A percentile compares a stretch with the other conserved stretches of the same genome.
phyloP scores from a whole-genome alignment of 2,888 invertebrate species.

The Callosobruchus maculatus region DNA sequence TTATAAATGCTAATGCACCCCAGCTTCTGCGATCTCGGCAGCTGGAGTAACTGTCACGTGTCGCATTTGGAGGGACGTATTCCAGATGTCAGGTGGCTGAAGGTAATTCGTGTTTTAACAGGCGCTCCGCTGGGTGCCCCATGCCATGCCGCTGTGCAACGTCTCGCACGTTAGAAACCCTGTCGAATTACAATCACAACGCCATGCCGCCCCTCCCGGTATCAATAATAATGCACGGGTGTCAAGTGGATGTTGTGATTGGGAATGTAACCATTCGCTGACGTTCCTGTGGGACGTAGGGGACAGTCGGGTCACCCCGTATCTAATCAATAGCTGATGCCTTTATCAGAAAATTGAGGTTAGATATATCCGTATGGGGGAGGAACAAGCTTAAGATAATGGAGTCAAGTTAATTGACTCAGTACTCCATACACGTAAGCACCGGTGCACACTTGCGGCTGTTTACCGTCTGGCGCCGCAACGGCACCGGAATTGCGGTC shows the following conservation, averaged over 20 bases:
- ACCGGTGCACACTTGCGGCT: too few species aligned
- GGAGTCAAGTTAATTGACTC: too few species aligned
- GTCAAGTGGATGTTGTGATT: neutral
- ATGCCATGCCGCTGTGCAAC: neutral
- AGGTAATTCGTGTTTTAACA: neutral
- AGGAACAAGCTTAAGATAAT: too few species aligned
- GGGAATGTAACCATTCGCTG: neutral
- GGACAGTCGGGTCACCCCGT: neutral
- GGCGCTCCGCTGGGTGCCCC: neutral
- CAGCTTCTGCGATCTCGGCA: too few species aligned
- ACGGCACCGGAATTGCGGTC: too few species aligned
- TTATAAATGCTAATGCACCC: too few species aligned
- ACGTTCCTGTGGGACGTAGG: neutral
- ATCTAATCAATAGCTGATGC: too few species aligned
- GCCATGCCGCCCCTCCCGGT: neutral
- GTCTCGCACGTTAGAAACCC: neutral
- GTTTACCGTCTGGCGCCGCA: too few species aligned
- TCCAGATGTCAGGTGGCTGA: neutral
- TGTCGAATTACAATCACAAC: neutral
- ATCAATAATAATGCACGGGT: neutral
- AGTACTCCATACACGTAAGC: too few species aligned
- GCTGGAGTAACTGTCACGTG: too few species aligned
- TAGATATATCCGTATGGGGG: too few species aligned
- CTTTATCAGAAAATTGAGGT: too few species aligned
- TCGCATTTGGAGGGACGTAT: neutral